Evolutionary conservation across 1,140 invertebrate genomes (phyloP).

Genomic region (Prorops nasuta): DNA sequence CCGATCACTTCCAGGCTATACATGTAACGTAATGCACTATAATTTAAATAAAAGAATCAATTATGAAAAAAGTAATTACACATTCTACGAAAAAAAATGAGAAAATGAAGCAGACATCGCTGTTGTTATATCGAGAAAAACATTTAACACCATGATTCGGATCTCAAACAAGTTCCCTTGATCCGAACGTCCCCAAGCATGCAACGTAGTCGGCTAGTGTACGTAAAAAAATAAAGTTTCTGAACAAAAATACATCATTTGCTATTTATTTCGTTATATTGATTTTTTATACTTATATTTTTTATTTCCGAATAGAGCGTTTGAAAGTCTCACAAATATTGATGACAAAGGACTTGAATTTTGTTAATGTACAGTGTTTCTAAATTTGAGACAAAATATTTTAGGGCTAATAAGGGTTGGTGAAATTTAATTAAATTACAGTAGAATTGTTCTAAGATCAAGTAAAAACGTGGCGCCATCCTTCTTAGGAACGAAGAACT

Average conservation of each 20-base stretch:
- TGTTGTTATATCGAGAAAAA: constrained; percentile 36
- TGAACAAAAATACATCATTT: constrained; percentile 39
- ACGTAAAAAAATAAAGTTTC: constrained; percentile 58
- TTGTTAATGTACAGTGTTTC: too few relatives aligned
- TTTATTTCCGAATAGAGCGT: too few relatives aligned
- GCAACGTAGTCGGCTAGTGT: constrained; percentile 55
- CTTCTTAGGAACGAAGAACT: too few relatives aligned
- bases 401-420: too few relatives aligned
- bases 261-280: neutral
- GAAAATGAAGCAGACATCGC: constrained; percentile 20
- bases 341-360: too few relatives aligned
- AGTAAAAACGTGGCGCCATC: too few relatives aligned
- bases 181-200: constrained; percentile 45
- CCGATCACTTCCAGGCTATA: constrained; percentile 30
- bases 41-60: constrained; percentile 44
- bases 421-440: too few relatives aligned
- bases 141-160: constrained; percentile 29
- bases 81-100: constrained; percentile 29
- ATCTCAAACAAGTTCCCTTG: constrained; percentile 39
- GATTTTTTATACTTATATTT: too few relatives aligned
- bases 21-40: constrained; percentile 49
- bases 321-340: too few relatives aligned
- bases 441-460: too few relatives aligned
- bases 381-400: too few relatives aligned
- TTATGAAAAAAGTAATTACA: constrained; percentile 31